Evolutionary conservation across 2,888 invertebrate genomes (phyloP).

Genomic region (Cephus sareptanus): DNA sequence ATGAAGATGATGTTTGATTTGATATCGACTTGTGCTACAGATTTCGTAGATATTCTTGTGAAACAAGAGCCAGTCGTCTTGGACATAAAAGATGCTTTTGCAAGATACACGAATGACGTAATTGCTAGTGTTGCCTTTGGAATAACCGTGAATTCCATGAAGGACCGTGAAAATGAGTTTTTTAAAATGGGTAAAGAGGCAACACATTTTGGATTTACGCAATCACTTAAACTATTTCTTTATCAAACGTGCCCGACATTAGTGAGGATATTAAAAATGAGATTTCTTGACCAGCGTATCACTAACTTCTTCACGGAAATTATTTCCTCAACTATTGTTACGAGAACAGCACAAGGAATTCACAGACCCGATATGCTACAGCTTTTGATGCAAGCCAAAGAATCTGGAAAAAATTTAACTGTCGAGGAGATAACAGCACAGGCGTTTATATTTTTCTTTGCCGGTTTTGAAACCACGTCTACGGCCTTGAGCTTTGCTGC

Average conservation of each 20-base stretch:
- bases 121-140: constrained; percentile 54
- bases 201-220: constrained; percentile 7
- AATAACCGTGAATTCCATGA: constrained; percentile 48
- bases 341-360: constrained; percentile 38
- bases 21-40: constrained; percentile 58
- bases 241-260: too few relatives aligned
- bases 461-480: constrained; percentile 53
- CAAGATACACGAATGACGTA: constrained; percentile 47
- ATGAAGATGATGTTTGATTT: constrained; percentile 69
- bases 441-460: constrained; percentile 61
- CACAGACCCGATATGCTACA: constrained; percentile 52
- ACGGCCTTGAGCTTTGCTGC: constrained; percentile 46
- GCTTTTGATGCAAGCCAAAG: constrained; percentile 49
- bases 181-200: constrained; percentile 38
- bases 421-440: constrained; percentile 66
- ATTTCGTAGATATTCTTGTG: constrained; percentile 1
- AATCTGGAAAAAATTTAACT: constrained; percentile 31
- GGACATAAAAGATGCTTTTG: constrained; percentile 53
- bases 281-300: too few relatives aligned
- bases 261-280: too few relatives aligned
- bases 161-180: constrained; percentile 50
- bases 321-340: constrained; percentile 35
- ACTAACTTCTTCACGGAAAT: constrained; percentile 34
- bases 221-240: too few relatives aligned
- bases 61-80: constrained; percentile 32